phyloP scores from a whole-genome alignment of 2,113 vertebrate species.

The Cochlearius cochlearius region DNA sequence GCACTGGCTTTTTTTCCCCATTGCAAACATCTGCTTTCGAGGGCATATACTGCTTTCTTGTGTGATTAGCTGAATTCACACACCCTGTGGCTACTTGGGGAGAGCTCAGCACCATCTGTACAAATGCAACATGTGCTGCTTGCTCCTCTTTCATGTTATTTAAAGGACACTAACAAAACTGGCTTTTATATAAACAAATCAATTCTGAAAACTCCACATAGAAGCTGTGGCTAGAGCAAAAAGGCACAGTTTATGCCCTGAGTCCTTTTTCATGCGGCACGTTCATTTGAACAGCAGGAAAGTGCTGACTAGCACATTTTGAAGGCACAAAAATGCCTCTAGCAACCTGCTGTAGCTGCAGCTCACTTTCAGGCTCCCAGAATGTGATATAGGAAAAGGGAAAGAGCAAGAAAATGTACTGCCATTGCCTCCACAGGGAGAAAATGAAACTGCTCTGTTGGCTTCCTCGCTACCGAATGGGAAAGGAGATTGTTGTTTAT shows the following conservation, averaged over 20 bases:
- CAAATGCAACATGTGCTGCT: not conserved
- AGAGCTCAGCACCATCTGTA: not conserved
- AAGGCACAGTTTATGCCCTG: not conserved
- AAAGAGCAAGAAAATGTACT: not conserved
- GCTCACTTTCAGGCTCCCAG: not conserved
- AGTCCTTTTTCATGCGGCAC: not conserved
- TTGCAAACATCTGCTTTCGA: conserved; percentile 54
- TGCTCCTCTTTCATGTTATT: conserved; percentile 36
- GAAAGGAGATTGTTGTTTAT: not conserved
- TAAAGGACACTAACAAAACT: conserved; percentile 29
- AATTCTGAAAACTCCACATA: not conserved
- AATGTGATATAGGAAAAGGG: not conserved
- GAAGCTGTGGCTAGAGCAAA: not conserved
- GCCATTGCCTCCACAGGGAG: not conserved
- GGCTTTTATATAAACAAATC: conserved; percentile 38
- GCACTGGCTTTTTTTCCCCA: not conserved
- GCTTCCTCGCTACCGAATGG: not conserved
- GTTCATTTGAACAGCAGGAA: not conserved
- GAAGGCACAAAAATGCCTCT: not conserved
- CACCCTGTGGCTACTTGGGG: conserved; percentile 3
- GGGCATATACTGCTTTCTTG: not conserved
- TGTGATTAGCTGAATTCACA: conserved; percentile 30
- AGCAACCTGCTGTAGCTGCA: not conserved
- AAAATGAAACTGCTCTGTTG: not conserved
- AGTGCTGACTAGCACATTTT: not conserved